Base-by-base conservation (phyloP, 2,113 vertebrate species). In the Alexandromys fortis region DNA sequence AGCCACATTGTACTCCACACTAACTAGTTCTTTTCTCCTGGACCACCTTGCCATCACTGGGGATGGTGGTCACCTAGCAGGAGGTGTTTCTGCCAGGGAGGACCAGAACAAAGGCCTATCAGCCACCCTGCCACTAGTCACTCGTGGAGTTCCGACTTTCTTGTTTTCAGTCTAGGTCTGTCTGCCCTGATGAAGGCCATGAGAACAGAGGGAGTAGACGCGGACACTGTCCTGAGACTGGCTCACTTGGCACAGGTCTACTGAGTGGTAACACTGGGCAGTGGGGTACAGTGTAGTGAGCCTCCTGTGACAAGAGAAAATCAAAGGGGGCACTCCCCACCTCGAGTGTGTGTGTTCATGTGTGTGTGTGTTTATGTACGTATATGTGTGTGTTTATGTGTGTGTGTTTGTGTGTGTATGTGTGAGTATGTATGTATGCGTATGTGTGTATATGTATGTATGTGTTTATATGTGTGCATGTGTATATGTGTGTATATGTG, bases 141-240 rank as follows among this genome's bases (percentile, higher is more conserved):
- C 52, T 52, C 61, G 2, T 67, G 86, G 45, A 73, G 58, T 82
- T 26, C 14, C 55, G 45, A 11, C 58, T 82, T 92, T n/a, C 76
- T 68, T 52, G 35, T 30, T 67, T 76, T 65, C 67, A 90, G 72
- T 35, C 76, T 24, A 21, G 67, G n/a, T 35, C 92, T 24, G 1
- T 22, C 13, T 12, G 47, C 26, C 77, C 65, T 55, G 49, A 70
- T 3, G 58, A 35, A 42, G 61, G 38, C 30, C 67, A 30, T 1
- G 1, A 38, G 81, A n/a, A 33, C 17, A 19, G 1, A 6, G 13
- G 13, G 52, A 19, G 5, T 12, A 4, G 8, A 4, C 5, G 26
- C 12, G 87, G 67, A 5, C 16, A 8, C 55, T 16, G 13, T 92
- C 81, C 65, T 28, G 73, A 67, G 63, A 28, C 47, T 24, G 14